These are phyloP conservation scores for Leptinotarsa haldemani DNA, from an alignment of 2,888 invertebrate genomes.

Conservation along the genomic window DNA sequence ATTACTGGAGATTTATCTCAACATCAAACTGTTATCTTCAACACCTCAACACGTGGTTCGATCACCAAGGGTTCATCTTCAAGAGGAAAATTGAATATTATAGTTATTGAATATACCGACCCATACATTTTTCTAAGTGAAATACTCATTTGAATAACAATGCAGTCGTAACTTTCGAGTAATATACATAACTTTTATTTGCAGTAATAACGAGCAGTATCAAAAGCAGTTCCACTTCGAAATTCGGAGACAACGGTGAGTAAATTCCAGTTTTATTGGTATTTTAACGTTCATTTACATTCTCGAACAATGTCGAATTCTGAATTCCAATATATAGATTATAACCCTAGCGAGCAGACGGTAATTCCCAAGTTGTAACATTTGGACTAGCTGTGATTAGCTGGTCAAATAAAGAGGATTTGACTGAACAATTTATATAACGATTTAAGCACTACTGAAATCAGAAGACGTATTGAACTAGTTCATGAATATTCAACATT, in stretches of 20 bases:
- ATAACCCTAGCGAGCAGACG: not conserved
- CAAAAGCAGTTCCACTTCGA: constrained; percentile 43
- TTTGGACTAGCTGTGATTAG: not conserved
- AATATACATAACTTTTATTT: constrained; percentile 25
- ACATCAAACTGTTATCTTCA: too few relatives aligned
- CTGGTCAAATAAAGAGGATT: not conserved
- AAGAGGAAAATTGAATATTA: too few relatives aligned
- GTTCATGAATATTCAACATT: too few relatives aligned
- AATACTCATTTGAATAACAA: too few relatives aligned
- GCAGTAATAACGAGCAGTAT: constrained; percentile 53
- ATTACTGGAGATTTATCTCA: too few relatives aligned
- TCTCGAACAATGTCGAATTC: not conserved
- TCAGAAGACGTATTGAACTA: too few relatives aligned
- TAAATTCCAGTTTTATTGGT: constrained; percentile 24
- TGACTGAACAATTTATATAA: not conserved
- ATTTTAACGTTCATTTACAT: constrained; percentile 3
- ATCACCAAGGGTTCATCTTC: too few relatives aligned
- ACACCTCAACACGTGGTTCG: too few relatives aligned
- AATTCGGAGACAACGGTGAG: constrained; percentile 49
- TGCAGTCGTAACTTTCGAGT: not conserved
- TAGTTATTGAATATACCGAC: too few relatives aligned
- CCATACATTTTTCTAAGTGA: too few relatives aligned
- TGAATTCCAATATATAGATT: not conserved
- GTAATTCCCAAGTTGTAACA: not conserved
- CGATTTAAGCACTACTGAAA: too few relatives aligned